These are phyloP conservation scores for Trachythela sp. DNA, from an alignment of 64 coral and sea anemone genomes.

Conservation along the genomic window DNA sequence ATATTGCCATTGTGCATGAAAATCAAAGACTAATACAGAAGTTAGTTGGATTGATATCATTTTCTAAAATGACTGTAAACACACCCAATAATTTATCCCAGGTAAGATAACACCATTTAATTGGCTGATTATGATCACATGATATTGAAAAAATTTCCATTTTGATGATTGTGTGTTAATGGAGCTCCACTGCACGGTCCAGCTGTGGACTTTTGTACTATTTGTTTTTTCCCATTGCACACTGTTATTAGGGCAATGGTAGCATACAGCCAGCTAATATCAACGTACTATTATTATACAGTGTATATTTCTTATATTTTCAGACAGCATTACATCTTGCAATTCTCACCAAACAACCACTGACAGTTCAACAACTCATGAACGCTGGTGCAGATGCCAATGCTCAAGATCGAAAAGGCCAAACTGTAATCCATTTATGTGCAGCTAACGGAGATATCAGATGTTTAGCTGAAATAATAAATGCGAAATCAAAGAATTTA, in stretches of 20 bases:
- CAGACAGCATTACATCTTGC: slow-evolving; percentile 86
- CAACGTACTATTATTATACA: neutral
- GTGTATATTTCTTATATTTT: neutral
- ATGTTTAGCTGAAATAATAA: slow-evolving; percentile 62
- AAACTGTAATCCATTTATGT: slow-evolving; percentile 69
- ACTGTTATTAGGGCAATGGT: no score
- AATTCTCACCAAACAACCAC: slow-evolving; percentile 78
- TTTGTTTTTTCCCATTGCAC: no score
- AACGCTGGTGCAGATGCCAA: slow-evolving; percentile 64
- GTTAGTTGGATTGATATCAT: slow-evolving; percentile 55
- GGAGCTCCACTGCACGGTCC: no score
- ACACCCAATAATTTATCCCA: slow-evolving; percentile 87
- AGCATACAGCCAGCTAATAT: neutral
- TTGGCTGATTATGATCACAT: no score
- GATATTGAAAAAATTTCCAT: no score
- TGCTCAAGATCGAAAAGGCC: slow-evolving; percentile 88
- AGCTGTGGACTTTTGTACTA: no score
- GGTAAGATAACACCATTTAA: slow-evolving; percentile 36
- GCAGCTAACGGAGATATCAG: slow-evolving; percentile 50
- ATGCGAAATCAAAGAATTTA: neutral
- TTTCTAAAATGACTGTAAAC: slow-evolving; percentile 59
- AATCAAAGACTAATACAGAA: slow-evolving; percentile 60
- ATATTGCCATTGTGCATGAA: slow-evolving; percentile 85
- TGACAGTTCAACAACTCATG: slow-evolving; percentile 54
- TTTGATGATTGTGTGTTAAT: no score